Evolutionary conservation across 2,888 invertebrate species (phyloP).

Genomic region (Zele albiditarsus): DNA sequence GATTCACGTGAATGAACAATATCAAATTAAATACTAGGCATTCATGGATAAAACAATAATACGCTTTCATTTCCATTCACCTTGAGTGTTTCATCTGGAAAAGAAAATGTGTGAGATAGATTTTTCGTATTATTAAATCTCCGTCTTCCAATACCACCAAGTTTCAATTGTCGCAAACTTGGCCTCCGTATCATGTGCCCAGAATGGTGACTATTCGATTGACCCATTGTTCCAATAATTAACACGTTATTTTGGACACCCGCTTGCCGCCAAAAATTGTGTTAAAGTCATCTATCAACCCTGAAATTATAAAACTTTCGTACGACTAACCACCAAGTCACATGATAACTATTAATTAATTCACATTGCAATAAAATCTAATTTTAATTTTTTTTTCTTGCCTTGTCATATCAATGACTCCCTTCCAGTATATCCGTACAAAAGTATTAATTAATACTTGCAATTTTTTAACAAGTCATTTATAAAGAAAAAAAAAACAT

Average conservation of each 20-base stretch:
- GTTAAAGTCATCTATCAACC: conserved; percentile 50
- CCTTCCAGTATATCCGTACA: too few species aligned
- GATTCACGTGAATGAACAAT: not conserved
- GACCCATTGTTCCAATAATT: conserved; percentile 50
- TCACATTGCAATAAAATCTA: conserved; percentile 21
- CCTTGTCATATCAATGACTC: not conserved
- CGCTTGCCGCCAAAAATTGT: conserved; percentile 9
- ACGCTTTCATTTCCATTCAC: conserved; percentile 35
- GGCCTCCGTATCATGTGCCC: conserved; percentile 46
- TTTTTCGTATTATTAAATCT: conserved; percentile 49
- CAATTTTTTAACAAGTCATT: not conserved
- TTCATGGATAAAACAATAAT: not conserved
- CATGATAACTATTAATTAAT: conserved; percentile 12
- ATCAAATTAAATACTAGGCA: not conserved
- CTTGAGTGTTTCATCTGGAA: conserved; percentile 54
- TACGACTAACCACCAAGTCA: not conserved
- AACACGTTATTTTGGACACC: not conserved
- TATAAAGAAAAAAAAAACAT: not conserved
- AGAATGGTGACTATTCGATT: conserved; percentile 51
- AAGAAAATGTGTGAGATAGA: conserved; percentile 53
- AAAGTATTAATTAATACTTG: too few species aligned
- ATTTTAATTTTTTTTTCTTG: not conserved
- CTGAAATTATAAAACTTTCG: conserved; percentile 34
- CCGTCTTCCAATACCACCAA: conserved; percentile 48
- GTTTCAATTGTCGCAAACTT: conserved; percentile 46